Percentiles rank a stretch among this genome's conserved stretches.
Conservation (phyloP, 2,113 vertebrate species). For the Dissostichus mawsoni region DNA sequence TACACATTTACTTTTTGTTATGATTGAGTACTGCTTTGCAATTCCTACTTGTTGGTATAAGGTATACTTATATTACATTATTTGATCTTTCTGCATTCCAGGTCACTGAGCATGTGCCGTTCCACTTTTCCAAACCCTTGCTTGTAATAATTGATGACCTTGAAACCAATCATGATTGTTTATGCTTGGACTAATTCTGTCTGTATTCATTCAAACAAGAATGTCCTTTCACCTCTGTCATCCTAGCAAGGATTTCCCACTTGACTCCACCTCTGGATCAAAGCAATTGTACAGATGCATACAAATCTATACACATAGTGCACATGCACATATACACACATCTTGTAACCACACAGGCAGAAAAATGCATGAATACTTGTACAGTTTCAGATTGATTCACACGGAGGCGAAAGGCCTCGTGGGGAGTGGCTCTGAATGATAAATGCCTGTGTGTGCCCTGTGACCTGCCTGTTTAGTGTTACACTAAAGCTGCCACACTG, state of each 20-base stretch:
- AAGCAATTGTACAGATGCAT: conserved; percentile 35
- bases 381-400: conserved; percentile 53
- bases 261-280: conserved; percentile 28
- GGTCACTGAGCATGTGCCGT: conserved; percentile 71
- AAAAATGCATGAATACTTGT: conserved; percentile 15
- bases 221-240: conserved; percentile 69
- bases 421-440: conserved; percentile 54
- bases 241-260: conserved; percentile 27
- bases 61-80: conserved; percentile 22
- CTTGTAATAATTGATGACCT: conserved; percentile 78
- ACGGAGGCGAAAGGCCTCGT: conserved; percentile 29
- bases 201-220: conserved; percentile 65
- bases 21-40: neutral
- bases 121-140: conserved; percentile 64
- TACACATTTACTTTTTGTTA: neutral
- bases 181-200: conserved; percentile 76
- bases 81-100: conserved; percentile 51
- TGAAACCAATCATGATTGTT: conserved; percentile 78
- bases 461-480: conserved; percentile 45
- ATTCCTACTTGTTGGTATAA: neutral
- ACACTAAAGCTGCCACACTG: conserved; percentile 24
- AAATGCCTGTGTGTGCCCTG: conserved; percentile 48
- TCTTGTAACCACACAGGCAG: neutral
- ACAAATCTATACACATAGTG: neutral
- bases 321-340: neutral